phyloP scores from a whole-genome alignment of 2,888 invertebrate genomes.

The Cephus pulcher region DNA sequence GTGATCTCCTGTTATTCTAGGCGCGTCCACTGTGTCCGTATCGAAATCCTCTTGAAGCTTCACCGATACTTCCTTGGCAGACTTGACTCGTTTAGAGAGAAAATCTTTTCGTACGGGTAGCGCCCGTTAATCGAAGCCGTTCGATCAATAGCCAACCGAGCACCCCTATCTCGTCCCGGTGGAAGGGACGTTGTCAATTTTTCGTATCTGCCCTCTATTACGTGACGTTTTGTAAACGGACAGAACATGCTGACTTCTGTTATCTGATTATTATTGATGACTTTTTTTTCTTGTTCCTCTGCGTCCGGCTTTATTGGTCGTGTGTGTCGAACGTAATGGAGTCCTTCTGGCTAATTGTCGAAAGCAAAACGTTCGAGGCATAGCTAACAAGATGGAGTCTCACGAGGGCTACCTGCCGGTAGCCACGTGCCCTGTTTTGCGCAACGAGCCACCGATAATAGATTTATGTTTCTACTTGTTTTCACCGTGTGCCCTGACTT shows the following conservation, averaged over 20 bases:
- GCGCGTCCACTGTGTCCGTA: not conserved
- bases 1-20: not conserved
- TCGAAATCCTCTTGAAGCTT: not conserved
- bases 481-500: conserved; percentile 2
- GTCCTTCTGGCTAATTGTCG: conserved; percentile 20
- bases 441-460: conserved; percentile 9
- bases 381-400: conserved; percentile 21
- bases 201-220: not conserved
- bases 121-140: not conserved
- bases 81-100: not conserved
- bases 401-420: conserved; percentile 6
- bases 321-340: not conserved
- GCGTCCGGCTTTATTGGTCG: not conserved
- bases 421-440: conserved; percentile 11
- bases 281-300: not conserved
- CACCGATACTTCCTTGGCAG: not conserved
- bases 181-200: not conserved
- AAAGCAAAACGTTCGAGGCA: conserved; percentile 5
- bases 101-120: not conserved
- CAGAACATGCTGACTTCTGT: not conserved
- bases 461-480: conserved; percentile 7
- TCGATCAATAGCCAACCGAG: not conserved
- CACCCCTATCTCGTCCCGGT: not conserved
- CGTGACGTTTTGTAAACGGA: not conserved
- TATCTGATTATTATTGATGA: not conserved